A percentile compares a stretch with the other conserved stretches of the same genome.
Evolutionary conservation across 2,888 invertebrate species (phyloP).

Genomic region (Rapana venosa): DNA sequence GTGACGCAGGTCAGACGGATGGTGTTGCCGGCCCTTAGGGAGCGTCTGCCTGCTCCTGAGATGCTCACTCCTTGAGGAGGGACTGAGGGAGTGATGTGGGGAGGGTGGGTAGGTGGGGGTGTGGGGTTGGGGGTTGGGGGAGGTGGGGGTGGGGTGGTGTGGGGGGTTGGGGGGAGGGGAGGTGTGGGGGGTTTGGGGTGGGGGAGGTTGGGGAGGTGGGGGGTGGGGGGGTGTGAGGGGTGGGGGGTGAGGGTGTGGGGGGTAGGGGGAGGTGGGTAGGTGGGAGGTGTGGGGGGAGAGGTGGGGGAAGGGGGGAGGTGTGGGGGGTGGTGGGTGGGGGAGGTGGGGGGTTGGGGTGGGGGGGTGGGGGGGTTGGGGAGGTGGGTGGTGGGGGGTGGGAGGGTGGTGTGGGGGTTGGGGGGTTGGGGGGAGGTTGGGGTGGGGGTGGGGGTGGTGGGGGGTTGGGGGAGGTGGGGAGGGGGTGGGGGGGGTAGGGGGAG

Average conservation of each 20-base stretch:
- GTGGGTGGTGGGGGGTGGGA: no score
- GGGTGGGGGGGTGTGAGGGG: no score
- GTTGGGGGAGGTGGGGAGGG: no score
- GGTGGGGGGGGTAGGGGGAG: conserved; percentile 92
- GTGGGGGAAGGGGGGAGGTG: no score
- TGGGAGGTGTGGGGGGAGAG: no score
- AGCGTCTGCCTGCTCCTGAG: conserved; percentile 90
- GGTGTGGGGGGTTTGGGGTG: background rate
- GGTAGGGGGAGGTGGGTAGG: no score
- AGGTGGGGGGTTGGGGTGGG: background rate
- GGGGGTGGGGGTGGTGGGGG: no score
- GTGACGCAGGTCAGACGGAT: conserved; percentile 92
- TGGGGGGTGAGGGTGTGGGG: no score
- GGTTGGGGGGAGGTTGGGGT: no score
- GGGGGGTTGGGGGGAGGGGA: background rate
- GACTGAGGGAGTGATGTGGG: conserved; percentile 82
- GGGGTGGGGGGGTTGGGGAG: background rate
- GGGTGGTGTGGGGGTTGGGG: no score
- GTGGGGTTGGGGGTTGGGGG: conserved; percentile 62
- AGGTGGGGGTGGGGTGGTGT: no score
- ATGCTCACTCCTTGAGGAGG: conserved; percentile 93
- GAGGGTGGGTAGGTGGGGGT: conserved; percentile 89
- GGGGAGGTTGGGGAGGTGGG: background rate
- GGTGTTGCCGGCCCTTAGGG: conserved; percentile 90
- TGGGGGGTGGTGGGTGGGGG: background rate